Base-by-base conservation (phyloP, 2,113 vertebrate genomes). In the Thomomys bottae region DNA sequence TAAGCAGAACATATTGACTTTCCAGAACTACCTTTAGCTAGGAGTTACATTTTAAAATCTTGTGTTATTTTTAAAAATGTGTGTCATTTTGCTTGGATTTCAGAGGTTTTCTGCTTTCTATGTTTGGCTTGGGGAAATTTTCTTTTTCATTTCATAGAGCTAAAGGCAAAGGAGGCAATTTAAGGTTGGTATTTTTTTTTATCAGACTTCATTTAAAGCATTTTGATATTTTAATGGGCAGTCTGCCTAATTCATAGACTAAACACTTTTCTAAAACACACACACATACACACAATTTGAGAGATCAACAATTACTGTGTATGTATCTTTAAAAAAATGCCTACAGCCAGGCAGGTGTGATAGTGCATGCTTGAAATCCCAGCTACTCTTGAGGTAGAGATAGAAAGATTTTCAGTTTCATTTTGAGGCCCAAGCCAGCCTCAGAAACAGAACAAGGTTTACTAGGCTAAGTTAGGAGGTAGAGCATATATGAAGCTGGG, bases 31-130 rank as follows among this genome's bases (percentile, higher is more conserved):
- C n/a, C 18, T 79, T 76, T 89, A 95, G n/a, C 61, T 89, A 93
- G 83, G 57, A 87, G 32, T 89, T 86, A 34, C 86, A 95, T 92
- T 92, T 92, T 84, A 71, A 95, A 94, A 83, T 78, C 49, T 18
- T 68, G 24, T 78, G 70, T 75, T 84, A 84, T 81, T 91, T 91
- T 70, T 6, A 2, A 89, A 89, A 94, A 90, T 70, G 4, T 78
- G 11, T 75, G 30, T 63, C 20, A n/a, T 93, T 95, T 45, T 17
- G 76, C 15, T 67, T 78, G 61, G 59, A 71, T 84, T 95, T 91
- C 49, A 83, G 78, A 94, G 89, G 36, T 36, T 14, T 84, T 91
- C 30, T 42, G 59, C 34, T 93, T 84, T 92, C 26, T 85, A 8
- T 72, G 28, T 93, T 78, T 89, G 40, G 49, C 40, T 91, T 82